These are phyloP conservation scores for Diglossa cyanea DNA, from an alignment of 2,797 vertebrate genomes.

Conservation along the genomic window DNA sequence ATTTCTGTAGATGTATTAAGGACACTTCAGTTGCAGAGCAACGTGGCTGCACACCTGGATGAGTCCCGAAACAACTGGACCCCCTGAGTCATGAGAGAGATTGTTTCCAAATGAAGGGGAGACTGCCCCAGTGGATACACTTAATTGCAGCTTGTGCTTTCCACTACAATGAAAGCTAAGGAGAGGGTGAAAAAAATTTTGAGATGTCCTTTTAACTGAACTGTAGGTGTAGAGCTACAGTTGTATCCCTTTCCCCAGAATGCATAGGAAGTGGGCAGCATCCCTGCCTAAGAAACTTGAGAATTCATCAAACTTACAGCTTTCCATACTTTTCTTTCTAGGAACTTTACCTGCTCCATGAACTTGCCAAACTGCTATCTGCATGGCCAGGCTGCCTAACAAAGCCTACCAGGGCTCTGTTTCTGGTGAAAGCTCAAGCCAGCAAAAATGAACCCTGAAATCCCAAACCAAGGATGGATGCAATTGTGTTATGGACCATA, in stretches of 20 bases:
- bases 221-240: neutral
- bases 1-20: neutral
- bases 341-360: neutral
- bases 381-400: neutral
- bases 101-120: neutral
- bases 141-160: neutral
- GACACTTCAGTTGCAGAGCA: neutral
- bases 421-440: neutral
- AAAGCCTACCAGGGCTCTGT: neutral
- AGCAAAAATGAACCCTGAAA: neutral
- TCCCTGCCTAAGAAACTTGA: neutral
- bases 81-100: neutral
- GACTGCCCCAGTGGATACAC: fast-evolving
- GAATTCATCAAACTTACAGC: neutral
- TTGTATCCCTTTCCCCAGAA: neutral
- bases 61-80: neutral
- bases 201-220: neutral
- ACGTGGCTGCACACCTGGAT: neutral
- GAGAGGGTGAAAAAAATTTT: fast-evolving
- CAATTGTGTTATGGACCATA: neutral
- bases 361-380: neutral
- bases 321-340: neutral
- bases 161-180: neutral
- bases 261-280: fast-evolving
- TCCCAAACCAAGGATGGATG: neutral